phyloP scores from a whole-genome alignment of 1,140 invertebrate genomes.

The Drosophila carrolli region DNA sequence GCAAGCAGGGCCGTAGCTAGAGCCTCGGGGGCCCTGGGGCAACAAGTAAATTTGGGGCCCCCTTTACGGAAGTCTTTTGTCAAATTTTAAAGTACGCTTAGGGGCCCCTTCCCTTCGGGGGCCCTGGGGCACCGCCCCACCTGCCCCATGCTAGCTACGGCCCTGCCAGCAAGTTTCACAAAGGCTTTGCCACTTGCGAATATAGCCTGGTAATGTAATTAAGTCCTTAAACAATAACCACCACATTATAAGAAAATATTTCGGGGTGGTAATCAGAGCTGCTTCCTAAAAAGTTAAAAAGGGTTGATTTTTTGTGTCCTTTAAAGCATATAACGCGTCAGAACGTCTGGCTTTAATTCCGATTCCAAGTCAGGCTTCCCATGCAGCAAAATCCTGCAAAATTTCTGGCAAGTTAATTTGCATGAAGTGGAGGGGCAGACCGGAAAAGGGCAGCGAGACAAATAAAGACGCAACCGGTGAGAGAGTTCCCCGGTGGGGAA shows the following conservation, averaged over 20 bases:
- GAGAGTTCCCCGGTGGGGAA: slow-evolving; percentile 41
- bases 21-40: too few relatives aligned
- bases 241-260: slow-evolving; percentile 59
- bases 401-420: slow-evolving; percentile 79
- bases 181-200: slow-evolving; percentile 2
- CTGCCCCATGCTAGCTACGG: too few relatives aligned
- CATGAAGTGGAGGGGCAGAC: slow-evolving; percentile 67
- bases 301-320: neutral
- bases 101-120: too few relatives aligned
- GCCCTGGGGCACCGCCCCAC: too few relatives aligned
- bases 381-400: slow-evolving; percentile 38
- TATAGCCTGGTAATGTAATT: slow-evolving; percentile 35
- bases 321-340: slow-evolving; percentile 7
- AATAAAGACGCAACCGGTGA: slow-evolving; percentile 78
- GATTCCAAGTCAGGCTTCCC: slow-evolving; percentile 9
- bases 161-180: slow-evolving; percentile 30
- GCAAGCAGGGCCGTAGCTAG: too few relatives aligned
- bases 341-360: slow-evolving; percentile 10
- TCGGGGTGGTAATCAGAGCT: slow-evolving; percentile 6
- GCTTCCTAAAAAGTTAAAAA: neutral
- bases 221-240: slow-evolving; percentile 68
- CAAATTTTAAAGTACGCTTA: too few relatives aligned
- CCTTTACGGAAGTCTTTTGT: too few relatives aligned
- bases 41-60: too few relatives aligned
- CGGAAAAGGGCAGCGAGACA: slow-evolving; percentile 61